Conservation (phyloP, 2,797 vertebrate genomes). For the Phyllotis vaccarum region DNA sequence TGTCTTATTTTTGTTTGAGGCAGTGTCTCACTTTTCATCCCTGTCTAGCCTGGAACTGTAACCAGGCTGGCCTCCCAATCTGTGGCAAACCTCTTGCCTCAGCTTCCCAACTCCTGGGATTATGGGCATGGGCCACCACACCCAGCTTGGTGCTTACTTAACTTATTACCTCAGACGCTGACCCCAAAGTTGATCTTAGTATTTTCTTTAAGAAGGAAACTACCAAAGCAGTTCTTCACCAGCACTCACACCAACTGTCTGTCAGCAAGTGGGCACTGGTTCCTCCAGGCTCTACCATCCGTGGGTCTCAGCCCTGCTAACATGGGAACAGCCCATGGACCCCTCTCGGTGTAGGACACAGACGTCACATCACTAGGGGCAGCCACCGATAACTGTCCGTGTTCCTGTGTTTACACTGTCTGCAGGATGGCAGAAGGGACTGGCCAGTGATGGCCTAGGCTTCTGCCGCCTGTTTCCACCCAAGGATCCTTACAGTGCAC, state of each 20-base stretch:
- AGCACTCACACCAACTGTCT: background rate
- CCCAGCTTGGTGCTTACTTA: conserved; percentile 88
- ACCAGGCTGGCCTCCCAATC: background rate
- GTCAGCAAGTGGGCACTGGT: conserved; percentile 64
- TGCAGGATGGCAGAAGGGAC: background rate
- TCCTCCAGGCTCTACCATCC: background rate
- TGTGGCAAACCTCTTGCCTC: conserved; percentile 24
- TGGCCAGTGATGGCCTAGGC: background rate
- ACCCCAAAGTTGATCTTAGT: conserved; percentile 25
- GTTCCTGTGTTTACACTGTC: background rate
- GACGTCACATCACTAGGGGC: background rate
- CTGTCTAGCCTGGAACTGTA: background rate
- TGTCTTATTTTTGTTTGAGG: background rate
- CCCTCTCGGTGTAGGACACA: background rate
- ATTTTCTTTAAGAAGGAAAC: conserved; percentile 36
- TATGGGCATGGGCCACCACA: background rate
- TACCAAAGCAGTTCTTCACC: conserved; percentile 73
- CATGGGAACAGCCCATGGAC: background rate
- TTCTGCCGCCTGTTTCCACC: too few species aligned
- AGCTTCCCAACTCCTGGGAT: conserved; percentile 88
- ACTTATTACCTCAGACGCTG: conserved; percentile 96
- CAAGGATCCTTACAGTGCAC: background rate
- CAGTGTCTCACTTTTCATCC: conserved; percentile 11
- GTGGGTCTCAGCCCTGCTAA: background rate
- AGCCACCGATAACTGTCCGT: background rate